phyloP scores from a whole-genome alignment of 2,888 invertebrate genomes.

The Nineta flava region DNA sequence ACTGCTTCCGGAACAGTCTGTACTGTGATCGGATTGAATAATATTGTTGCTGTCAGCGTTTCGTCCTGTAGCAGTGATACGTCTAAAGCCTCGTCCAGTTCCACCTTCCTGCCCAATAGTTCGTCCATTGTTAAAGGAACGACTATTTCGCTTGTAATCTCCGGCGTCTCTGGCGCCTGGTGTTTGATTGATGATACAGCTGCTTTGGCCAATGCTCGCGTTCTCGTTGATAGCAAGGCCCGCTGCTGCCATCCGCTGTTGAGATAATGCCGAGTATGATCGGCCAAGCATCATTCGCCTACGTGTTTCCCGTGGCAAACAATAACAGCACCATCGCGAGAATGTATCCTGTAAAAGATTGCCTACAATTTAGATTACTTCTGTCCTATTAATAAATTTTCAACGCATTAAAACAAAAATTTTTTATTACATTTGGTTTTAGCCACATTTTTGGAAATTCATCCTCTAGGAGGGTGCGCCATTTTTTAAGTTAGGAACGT shows the following conservation, averaged over 20 bases:
- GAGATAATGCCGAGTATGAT: constrained; percentile 41
- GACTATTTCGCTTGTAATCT: background rate
- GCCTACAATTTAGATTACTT: constrained; percentile 20
- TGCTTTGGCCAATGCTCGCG: constrained; percentile 17
- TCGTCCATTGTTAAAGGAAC: background rate
- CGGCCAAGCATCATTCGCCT: constrained; percentile 27
- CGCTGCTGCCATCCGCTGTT: constrained; percentile 31
- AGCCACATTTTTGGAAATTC: no score
- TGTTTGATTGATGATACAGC: constrained; percentile 10
- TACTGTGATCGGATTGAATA: constrained; percentile 1
- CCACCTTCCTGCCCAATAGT: background rate
- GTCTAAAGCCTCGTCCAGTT: background rate
- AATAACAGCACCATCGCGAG: constrained; percentile 30
- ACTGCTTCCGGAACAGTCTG: constrained; percentile 1
- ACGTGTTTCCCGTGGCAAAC: constrained; percentile 15
- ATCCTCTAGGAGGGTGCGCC: no score
- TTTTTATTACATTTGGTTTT: no score
- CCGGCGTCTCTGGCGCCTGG: background rate
- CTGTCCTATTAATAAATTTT: background rate
- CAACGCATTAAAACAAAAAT: no score
- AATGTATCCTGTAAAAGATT: constrained; percentile 40
- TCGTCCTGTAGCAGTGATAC: no score
- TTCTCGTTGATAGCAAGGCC: constrained; percentile 20
- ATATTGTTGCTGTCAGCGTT: background rate
- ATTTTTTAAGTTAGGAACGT: no score